Evolutionary conservation across 2,113 vertebrate genomes (phyloP).

Genomic region (Ursus arctos): DNA sequence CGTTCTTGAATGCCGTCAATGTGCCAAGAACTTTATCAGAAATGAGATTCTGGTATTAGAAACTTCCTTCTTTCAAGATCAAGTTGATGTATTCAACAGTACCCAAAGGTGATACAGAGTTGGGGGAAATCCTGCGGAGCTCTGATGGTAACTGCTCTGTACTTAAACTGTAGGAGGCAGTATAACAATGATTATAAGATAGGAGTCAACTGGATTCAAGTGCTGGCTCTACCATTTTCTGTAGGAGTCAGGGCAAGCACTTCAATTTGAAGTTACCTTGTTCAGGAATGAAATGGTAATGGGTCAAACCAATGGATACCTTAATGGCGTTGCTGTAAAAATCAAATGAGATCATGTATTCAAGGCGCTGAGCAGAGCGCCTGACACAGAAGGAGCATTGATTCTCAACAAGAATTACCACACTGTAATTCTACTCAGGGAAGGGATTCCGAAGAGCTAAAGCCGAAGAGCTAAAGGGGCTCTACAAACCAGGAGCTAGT

Average conservation of each 20-base stretch:
- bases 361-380: not conserved
- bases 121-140: not conserved
- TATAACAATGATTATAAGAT: not conserved
- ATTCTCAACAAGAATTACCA: not conserved
- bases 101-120: no score
- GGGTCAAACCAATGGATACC: not conserved
- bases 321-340: not conserved
- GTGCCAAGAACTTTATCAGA: not conserved
- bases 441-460: not conserved
- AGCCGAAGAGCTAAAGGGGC: not conserved
- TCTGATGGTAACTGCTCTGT: not conserved
- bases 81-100: not conserved
- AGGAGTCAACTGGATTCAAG: not conserved
- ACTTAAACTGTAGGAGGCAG: not conserved
- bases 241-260: not conserved
- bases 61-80: not conserved
- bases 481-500: not conserved
- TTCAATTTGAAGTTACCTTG: not conserved
- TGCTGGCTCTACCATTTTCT: not conserved
- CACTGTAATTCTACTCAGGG: no score
- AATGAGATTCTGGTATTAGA: not conserved
- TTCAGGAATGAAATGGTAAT: not conserved
- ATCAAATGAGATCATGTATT: not conserved
- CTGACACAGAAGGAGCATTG: not conserved
- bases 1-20: not conserved